Evolutionary conservation across 2,113 vertebrate genomes (phyloP).

Genomic region (Diphyllodes magnificus): DNA sequence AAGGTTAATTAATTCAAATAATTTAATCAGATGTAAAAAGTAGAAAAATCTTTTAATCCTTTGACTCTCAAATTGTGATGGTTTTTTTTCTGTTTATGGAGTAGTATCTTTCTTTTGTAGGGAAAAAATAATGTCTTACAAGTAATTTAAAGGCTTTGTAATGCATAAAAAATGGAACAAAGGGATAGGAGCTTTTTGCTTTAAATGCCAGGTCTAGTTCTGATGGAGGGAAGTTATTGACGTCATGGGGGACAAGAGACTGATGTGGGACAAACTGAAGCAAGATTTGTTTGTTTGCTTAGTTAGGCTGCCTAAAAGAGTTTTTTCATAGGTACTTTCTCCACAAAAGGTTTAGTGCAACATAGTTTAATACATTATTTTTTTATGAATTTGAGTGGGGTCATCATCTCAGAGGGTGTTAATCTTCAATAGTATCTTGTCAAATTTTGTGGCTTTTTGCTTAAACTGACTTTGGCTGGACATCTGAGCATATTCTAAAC

Average conservation of each 20-base stretch:
- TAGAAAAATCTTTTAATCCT: background rate
- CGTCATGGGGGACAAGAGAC: background rate
- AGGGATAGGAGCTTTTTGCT: background rate
- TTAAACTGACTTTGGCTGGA: background rate
- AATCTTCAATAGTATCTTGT: background rate
- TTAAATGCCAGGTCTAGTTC: background rate
- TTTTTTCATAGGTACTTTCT: background rate
- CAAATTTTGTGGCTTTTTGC: background rate
- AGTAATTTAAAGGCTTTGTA: background rate
- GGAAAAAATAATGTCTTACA: background rate
- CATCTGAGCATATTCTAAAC: background rate
- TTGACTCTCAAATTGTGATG: background rate
- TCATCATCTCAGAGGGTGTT: background rate
- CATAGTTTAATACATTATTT: background rate
- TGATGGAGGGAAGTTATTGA: background rate
- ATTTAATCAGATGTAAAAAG: background rate
- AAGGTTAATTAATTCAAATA: conserved; percentile 49
- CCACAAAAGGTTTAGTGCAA: background rate
- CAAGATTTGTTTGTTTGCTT: background rate
- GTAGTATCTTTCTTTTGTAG: background rate
- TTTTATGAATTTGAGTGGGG: background rate
- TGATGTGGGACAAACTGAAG: background rate
- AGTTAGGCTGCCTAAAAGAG: background rate
- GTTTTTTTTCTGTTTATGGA: background rate
- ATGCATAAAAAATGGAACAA: background rate